phyloP scores from a whole-genome alignment of 2,113 vertebrate species.

The Tragelaphus scriptus region DNA sequence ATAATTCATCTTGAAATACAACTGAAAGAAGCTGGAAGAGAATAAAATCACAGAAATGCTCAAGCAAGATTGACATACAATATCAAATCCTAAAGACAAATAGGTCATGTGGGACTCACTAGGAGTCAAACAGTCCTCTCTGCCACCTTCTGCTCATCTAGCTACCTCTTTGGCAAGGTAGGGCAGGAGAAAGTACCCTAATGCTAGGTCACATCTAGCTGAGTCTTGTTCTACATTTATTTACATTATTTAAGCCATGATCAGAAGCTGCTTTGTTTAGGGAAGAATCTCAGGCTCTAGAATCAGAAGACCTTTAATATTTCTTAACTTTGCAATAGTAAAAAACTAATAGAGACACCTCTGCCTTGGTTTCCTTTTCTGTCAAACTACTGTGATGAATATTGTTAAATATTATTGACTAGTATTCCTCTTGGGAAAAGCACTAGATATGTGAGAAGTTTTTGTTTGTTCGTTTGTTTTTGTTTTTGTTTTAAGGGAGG shows the following conservation, averaged over 20 bases:
- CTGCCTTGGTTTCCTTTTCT: neutral
- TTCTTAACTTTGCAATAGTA: neutral
- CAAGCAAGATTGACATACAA: neutral
- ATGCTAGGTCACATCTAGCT: neutral
- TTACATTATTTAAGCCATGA: neutral
- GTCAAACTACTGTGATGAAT: neutral
- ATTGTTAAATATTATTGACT: neutral
- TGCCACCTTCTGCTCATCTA: neutral
- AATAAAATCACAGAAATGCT: neutral
- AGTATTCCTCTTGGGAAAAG: neutral
- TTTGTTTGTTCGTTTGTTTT: neutral
- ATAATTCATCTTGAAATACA: neutral
- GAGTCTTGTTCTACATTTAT: neutral
- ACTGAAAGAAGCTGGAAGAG: neutral
- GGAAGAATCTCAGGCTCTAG: neutral
- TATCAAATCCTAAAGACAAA: neutral
- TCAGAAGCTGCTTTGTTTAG: neutral
- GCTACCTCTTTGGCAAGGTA: neutral
- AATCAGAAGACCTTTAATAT: neutral
- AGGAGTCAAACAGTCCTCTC: neutral
- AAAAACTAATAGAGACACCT: neutral
- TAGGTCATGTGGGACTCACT: fast-evolving
- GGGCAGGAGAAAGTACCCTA: neutral
- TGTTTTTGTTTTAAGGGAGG: neutral
- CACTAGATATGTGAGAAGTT: neutral